Base-by-base conservation (phyloP, 2,797 vertebrate species). In the Sebastes reedi region DNA sequence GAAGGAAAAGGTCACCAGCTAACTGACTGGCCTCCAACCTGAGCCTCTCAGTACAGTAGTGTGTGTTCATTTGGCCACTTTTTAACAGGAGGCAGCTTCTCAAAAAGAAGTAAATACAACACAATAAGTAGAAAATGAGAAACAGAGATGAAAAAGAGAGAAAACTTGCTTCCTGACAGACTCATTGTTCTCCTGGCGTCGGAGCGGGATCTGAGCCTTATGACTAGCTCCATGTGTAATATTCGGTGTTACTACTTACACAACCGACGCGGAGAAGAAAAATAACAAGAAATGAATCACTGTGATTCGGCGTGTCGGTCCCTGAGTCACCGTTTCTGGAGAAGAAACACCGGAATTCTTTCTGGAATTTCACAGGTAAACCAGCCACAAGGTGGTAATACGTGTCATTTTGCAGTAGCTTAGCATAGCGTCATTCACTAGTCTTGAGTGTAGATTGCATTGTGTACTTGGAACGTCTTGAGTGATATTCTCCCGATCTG, bases 261-360 rank as follows among this genome's bases (percentile, higher is more conserved):
- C 79, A 75, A 90, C 82, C 80, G 68, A 32, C 60, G 42, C 16
- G n/a, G 30, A 67, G 30, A 30, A 61, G 16, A 39, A 81, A 84
- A 84, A 83, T 11, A 70, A 80, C 77, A 60, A 79, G 71, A 72
- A 76, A 81, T 75, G 46, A 84, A 83, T 87, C 85, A 81, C 67
- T 64, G 75, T 56, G 75, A 81, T 82, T 81, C 36, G 2, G 60
- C 22, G 11, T 27, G 42, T 85, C 75, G 58, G 65, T 84, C 88
- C 88, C 90, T 85, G 91, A 92, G 88, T 87, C 74, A 77, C 76
- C 3, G 67, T 3, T 74, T 80, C 62, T 50, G 34, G 54, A 73
- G 39, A 83, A 82, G 54, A 64, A 69, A 39, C 58, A 14, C 5
- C 0, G 16, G 22, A 50, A 50, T 79, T 79, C 67, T 85, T 64